These are phyloP conservation scores for Tragelaphus buxtoni DNA, from an alignment of 2,113 vertebrate genomes.

Conservation along the genomic window DNA sequence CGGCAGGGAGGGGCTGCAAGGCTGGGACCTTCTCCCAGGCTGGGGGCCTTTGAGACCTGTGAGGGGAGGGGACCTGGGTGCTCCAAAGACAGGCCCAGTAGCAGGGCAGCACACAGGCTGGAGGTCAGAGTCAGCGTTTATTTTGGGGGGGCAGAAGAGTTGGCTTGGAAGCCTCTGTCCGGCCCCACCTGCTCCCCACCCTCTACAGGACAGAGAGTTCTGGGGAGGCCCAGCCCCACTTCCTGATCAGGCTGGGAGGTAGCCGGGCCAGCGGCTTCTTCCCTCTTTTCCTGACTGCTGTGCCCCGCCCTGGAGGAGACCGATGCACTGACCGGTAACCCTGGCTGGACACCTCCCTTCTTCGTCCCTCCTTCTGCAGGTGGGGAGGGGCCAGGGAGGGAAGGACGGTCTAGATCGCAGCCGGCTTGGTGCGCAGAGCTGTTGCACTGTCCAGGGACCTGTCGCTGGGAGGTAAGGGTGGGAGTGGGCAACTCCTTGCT, in stretches of 20 bases:
- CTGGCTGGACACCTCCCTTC: not conserved
- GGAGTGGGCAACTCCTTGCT: not conserved
- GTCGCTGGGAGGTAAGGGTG: not conserved
- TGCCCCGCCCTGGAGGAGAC: not conserved
- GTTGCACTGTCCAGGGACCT: not conserved
- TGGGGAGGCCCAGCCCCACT: not conserved
- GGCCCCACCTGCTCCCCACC: not conserved
- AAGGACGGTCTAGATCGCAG: not conserved
- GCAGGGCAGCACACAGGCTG: not conserved
- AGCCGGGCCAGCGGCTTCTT: not conserved
- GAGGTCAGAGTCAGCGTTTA: not conserved
- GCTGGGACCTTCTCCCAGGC: not conserved
- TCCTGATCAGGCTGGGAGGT: not conserved
- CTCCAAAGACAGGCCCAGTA: not conserved
- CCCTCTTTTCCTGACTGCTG: too few species aligned
- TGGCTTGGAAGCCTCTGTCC: not conserved
- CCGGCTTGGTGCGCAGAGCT: not conserved
- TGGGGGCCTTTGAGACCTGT: not conserved
- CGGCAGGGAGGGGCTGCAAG: not conserved
- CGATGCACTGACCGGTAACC: not conserved
- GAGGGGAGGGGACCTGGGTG: not conserved
- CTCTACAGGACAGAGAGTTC: not conserved
- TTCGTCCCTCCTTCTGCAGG: not conserved
- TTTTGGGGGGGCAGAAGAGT: not conserved
- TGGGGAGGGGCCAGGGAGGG: not conserved